These are phyloP conservation scores for Chrysochloris asiatica DNA, from an alignment of 2,113 vertebrate genomes.

Conservation along the genomic window DNA sequence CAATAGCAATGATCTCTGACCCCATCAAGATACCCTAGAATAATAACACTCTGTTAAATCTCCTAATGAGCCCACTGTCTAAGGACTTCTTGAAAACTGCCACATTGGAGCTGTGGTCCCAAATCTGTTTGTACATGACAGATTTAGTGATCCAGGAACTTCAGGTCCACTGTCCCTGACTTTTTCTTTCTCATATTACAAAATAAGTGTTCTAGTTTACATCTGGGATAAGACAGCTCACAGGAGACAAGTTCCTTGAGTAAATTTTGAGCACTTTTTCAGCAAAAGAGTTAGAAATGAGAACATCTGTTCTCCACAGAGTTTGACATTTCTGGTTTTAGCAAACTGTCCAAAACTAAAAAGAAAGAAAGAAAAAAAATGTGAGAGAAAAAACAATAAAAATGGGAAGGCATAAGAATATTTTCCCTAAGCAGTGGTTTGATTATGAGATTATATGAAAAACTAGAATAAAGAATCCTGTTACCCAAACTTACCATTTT, in stretches of 20 bases:
- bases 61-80: background rate
- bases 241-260: background rate
- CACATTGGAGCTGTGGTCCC: background rate
- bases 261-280: background rate
- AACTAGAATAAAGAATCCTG: background rate
- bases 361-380: background rate
- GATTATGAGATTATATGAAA: background rate
- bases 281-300: background rate
- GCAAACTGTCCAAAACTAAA: background rate
- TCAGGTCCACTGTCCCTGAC: background rate
- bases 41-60: background rate
- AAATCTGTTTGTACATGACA: background rate
- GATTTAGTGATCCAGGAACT: background rate
- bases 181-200: background rate
- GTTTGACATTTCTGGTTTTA: constrained; percentile 31
- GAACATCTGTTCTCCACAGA: constrained; percentile 36
- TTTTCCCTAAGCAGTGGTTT: background rate
- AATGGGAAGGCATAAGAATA: background rate
- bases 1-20: background rate
- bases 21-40: background rate
- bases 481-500: background rate
- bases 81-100: too few species aligned
- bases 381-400: background rate
- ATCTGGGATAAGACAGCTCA: background rate
- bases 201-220: background rate